Percentiles rank a stretch among this genome's conserved stretches.
Conservation (phyloP, 1,140 invertebrate genomes). For the Alviniconcha marisindica region DNA sequence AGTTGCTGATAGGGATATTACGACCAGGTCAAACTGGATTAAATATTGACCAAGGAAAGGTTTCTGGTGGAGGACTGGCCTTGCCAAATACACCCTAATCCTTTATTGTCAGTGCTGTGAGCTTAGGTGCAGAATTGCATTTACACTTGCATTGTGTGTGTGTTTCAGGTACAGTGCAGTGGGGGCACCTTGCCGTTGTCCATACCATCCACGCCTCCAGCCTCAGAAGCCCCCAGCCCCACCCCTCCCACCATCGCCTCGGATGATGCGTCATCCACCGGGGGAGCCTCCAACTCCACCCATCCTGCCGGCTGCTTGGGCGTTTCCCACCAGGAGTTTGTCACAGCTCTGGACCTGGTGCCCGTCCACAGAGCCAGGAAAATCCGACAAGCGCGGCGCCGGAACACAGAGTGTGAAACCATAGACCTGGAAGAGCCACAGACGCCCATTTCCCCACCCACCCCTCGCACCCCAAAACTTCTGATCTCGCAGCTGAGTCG, state of each 20-base stretch:
- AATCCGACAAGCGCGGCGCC: slow-evolving; percentile 48
- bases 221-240: slow-evolving; percentile 26
- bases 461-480: slow-evolving; percentile 68
- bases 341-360: slow-evolving; percentile 53
- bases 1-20: neutral
- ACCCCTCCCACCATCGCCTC: slow-evolving; percentile 4
- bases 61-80: too few species aligned
- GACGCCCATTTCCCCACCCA: slow-evolving; percentile 59
- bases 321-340: slow-evolving; percentile 10
- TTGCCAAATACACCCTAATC: too few species aligned
- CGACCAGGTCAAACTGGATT: too few species aligned
- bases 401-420: slow-evolving; percentile 66
- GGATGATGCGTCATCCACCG: slow-evolving; percentile 4
- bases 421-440: slow-evolving; percentile 60
- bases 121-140: too few species aligned
- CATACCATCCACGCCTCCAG: slow-evolving; percentile 29
- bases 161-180: slow-evolving; percentile 32
- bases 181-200: slow-evolving; percentile 7
- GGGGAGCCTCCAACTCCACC: neutral
- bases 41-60: too few species aligned
- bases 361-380: slow-evolving; percentile 59
- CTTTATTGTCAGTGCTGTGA: too few species aligned
- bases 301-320: neutral
- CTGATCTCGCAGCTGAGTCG: slow-evolving; percentile 69
- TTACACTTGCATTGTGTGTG: neutral